Percentiles rank a stretch among this genome's conserved stretches.
Conservation (phyloP, 2,797 vertebrate species). For the Momotus momota region DNA sequence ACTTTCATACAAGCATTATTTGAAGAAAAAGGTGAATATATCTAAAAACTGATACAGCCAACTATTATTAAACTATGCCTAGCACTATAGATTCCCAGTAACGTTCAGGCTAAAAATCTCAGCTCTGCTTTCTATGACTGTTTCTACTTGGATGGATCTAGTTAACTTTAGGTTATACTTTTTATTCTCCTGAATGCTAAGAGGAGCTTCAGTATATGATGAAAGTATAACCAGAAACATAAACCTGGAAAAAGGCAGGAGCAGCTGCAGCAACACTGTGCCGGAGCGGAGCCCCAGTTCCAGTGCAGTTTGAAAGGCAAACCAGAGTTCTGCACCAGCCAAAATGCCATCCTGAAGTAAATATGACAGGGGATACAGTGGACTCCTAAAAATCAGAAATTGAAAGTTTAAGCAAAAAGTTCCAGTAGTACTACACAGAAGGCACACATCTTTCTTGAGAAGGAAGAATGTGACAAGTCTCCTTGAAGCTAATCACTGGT, state of each 20-base stretch:
- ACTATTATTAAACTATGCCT: neutral
- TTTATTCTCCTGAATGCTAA: neutral
- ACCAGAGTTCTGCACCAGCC: neutral
- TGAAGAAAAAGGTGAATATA: slow-evolving; percentile 17
- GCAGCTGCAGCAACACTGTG: neutral
- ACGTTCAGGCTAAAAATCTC: neutral
- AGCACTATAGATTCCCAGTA: neutral
- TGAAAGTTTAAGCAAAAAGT: neutral
- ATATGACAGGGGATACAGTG: rapidly evolving
- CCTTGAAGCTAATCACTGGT: neutral
- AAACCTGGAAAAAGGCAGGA: neutral
- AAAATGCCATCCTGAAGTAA: neutral
- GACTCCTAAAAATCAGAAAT: neutral
- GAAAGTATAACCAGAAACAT: neutral
- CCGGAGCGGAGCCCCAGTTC: neutral
- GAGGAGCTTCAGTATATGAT: neutral
- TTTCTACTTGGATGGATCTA: neutral
- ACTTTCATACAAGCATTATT: neutral
- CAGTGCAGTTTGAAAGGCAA: neutral
- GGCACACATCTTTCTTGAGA: neutral
- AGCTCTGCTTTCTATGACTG: neutral
- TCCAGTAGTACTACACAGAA: neutral
- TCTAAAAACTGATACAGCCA: neutral
- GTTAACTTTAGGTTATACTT: neutral
- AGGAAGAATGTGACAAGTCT: neutral